phyloP scores from a whole-genome alignment of 2,797 vertebrate species.

The Megalops cyprinoides region DNA sequence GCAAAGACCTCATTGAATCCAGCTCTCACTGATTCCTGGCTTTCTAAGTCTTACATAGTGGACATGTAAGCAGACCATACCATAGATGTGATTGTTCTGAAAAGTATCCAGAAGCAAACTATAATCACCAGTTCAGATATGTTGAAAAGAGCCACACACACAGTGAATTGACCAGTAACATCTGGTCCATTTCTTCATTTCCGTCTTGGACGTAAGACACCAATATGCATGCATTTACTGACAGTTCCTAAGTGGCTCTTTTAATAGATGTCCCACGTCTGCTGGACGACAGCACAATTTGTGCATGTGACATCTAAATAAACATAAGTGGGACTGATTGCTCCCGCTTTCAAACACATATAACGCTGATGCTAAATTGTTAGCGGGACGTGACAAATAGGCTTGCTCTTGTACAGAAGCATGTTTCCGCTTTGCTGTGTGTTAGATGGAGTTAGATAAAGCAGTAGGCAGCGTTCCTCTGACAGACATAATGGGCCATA shows the following conservation, averaged over 20 bases:
- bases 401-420: not conserved
- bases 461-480: not conserved
- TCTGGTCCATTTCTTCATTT: no score
- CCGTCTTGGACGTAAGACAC: no score
- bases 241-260: not conserved
- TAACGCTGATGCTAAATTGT: not conserved
- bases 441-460: not conserved
- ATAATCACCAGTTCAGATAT: no score
- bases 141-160: no score
- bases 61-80: no score
- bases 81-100: no score
- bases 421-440: not conserved
- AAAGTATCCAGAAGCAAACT: no score
- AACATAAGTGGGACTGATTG: constrained; percentile 1
- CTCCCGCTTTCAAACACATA: no score
- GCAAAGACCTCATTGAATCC: no score
- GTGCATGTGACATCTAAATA: not conserved
- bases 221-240: not conserved
- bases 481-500: constrained; percentile 17
- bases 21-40: no score
- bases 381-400: not conserved
- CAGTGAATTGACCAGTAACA: no score
- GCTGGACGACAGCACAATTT: not conserved
- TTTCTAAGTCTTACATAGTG: no score
- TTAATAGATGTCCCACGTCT: not conserved